Base-by-base conservation (phyloP, 2,888 invertebrate species). In the Clusia tigrina region DNA sequence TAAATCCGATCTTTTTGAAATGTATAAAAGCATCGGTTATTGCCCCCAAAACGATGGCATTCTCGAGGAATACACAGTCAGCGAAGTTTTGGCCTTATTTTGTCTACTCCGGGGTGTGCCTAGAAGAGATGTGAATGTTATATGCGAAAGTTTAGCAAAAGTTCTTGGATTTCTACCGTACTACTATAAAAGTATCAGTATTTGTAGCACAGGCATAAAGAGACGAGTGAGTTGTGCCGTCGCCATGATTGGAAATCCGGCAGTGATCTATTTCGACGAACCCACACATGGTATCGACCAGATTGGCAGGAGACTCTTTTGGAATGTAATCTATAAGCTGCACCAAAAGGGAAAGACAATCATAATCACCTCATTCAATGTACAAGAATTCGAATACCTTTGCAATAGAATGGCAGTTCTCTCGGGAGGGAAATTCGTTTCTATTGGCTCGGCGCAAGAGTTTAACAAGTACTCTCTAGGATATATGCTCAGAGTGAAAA, bases 331-430 rank as follows among this genome's bases (percentile, higher is more conserved):
- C 2, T 5, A n/a, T 5, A 25, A 23, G 10, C 12, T 58, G 15
- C 53, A 42, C 22, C 2, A 42, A 17, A 17, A 38, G 0, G 62
- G 62, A n/a, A 51, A 25, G 1, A 2, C 64, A 1, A 24, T 65
- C 6, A 15, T 65, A 10, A 22, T 62, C 2, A 46, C 55, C 6
- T 55, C 64, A 32, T 81, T 91, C 91, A 85, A 89, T 89, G 54
- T 84, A 91, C 52, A 12, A 2, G 59, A 55, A 20, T 42, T 38
- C 17, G 55, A 58, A 52, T 18, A 42, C 2, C 22, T 46, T 10
- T 58, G 58, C n/a, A n/a, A n/a, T n/a, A n/a, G n/a, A n/a, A n/a
- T n/a, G n/a, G n/a, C n/a, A n/a, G n/a, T n/a, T n/a, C n/a, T n/a
- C n/a, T n/a, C n/a, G n/a, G n/a, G n/a, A n/a, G n/a, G n/a, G n/a